Evolutionary conservation across 2,113 vertebrate species (phyloP), one percentile per base, ranked within the genome.

Genomic region (Puntigrus tetrazona): DNA sequence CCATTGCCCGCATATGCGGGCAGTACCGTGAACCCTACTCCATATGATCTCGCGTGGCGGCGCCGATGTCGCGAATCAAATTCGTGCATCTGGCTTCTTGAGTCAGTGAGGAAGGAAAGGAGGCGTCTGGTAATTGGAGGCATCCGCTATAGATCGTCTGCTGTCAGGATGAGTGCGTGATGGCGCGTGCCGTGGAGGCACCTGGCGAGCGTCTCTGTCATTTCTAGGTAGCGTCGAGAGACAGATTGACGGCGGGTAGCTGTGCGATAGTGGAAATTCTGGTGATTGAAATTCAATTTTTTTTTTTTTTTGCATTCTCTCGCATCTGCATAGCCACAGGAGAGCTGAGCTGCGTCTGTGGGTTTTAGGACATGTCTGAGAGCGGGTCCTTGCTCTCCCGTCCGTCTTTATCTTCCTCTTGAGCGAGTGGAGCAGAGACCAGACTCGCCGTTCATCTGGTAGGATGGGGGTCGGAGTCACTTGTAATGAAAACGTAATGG

Each of bases 361-460:
- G 89, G 27, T 85, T 93, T n/a, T 90, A 91, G 92, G 38, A 85
- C 47, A 74, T 81, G 63, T 86, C 61, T 52, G 77, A 72, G 79
- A 81, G 82, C 86, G 90, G 88, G 91, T 85, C 83, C 69, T 88
- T 88, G 85, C 82, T 82, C 25, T 43, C 75, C 55, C 22, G 6
- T 36, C 77, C n/a, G n/a, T n/a, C 90, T 93, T 92, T 91, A 90
- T 92, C 57, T 92, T 89, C 87, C 89, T 93, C 87, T 86, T 88
- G 92, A 93, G 93, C 91, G 87, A 93, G 89, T 92, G 94, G 94
- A 96, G 91, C 90, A 91, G n/a, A 93, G 94, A 94, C 84, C 94
- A 94, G 93, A 92, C 92, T 89, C 88, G 89, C 89, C 84, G 75
- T 95, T 96, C 94, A 95, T 96, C 92, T 92, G 94, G 95, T 94